Base-by-base conservation (phyloP, 2,797 vertebrate species). In the Glossophaga mutica region DNA sequence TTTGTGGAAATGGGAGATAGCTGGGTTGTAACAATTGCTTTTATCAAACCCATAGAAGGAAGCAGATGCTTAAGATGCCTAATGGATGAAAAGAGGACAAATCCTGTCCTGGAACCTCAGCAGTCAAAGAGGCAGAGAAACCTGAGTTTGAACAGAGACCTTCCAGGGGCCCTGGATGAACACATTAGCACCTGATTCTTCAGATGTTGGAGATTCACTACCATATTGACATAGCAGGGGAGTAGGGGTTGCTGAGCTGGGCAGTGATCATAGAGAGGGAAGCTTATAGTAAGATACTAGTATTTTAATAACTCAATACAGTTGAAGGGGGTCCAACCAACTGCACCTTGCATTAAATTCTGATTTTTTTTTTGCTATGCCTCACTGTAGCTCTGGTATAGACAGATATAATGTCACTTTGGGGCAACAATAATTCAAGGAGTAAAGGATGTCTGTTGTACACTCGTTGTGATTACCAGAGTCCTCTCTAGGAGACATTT, bases 381-480 rank as follows among this genome's bases (percentile, higher is more conserved):
- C n/a, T 37, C 88, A 46, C 21, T 78, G 29, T 39, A n/a, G 42
- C 12, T 88, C 52, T 22, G 22, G 32, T 37, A 11, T 52, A 57
- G 44, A 84, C 48, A 52, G 32, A 59, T 34, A 74, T 42, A 85
- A 89, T 4, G 15, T 93, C 94, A 78, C 84, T 1, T 0, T 1
- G 48, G 62, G 4, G 26, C 34, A 29, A 78, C 90, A 83, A n/a
- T 77, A 70, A 55, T 96, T 95, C 92, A 97, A 85, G 97, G 78
- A 88, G 44, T 79, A 22, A 94, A 55, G 46, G 81, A 19, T 55
- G 37, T 92, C 93, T 95, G 92, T 94, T 88, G 77, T 44, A 83
- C 46, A 90, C 46, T 76, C 10, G 3, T 2, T 91, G 48, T 0
- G 12, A 97, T 94, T 90, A 93, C 84, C 82, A 62, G 57, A 91